A percentile compares a stretch with the other conserved stretches of the same genome.
Evolutionary conservation across 2,888 invertebrate species (phyloP).

Genomic region (Drosophila buzzatii): DNA sequence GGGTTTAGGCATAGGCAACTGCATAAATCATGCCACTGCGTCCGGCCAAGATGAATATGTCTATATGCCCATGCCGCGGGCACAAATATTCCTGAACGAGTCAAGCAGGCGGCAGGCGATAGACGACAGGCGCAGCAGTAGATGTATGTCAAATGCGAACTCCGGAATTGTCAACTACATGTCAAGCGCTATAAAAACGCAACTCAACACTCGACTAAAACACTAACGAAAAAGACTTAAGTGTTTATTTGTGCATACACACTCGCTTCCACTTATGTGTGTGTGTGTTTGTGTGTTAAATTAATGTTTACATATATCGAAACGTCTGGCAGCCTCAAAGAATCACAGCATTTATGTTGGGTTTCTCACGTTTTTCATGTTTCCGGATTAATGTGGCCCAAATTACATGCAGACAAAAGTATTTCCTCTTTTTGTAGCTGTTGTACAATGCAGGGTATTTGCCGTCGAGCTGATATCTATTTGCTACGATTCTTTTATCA

Average conservation of each 20-base stretch:
- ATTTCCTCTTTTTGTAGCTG: conserved; percentile 19
- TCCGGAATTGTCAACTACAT: conserved; percentile 82
- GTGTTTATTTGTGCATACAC: conserved; percentile 54
- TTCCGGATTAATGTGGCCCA: conserved; percentile 72
- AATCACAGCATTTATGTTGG: conserved; percentile 62
- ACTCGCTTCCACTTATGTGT: conserved; percentile 47
- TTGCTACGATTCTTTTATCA: no score
- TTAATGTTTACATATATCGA: conserved; percentile 45
- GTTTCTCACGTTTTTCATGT: conserved; percentile 85
- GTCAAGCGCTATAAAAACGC: conserved; percentile 76
- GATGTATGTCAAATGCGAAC: conserved; percentile 69
- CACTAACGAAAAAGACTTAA: conserved; percentile 69
- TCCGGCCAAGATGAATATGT: conserved; percentile 37
- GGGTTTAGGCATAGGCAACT: conserved; percentile 60
- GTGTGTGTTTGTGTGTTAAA: conserved; percentile 34
- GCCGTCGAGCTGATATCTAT: neutral
- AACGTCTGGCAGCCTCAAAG: conserved; percentile 28
- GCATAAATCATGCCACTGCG: conserved; percentile 72
- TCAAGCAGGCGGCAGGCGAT: conserved; percentile 24
- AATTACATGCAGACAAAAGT: conserved; percentile 49
- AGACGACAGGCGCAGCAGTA: conserved; percentile 54
- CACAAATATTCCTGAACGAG: conserved; percentile 39
- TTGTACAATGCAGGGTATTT: conserved; percentile 1
- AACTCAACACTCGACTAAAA: conserved; percentile 54
- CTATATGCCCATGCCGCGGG: conserved; percentile 20